Percentiles rank a stretch among this genome's conserved stretches.
Evolutionary conservation across 2,888 invertebrate species (phyloP).

Genomic region (Dimorphilus gyrociliatus): DNA sequence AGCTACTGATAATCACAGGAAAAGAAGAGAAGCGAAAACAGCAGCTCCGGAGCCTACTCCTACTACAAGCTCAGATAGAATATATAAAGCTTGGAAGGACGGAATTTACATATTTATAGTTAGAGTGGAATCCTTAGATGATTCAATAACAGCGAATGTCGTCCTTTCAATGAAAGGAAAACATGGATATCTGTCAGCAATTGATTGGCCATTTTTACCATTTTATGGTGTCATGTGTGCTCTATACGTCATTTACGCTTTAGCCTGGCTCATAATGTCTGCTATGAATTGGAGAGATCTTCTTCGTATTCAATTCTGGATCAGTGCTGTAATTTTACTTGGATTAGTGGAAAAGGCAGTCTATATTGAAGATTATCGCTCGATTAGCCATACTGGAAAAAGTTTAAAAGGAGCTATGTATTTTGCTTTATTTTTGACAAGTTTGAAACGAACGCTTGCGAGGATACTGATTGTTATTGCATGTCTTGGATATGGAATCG

Average conservation of each 20-base stretch:
- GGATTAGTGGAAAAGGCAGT: slow-evolving; percentile 58
- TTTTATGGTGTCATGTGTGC: slow-evolving; percentile 81
- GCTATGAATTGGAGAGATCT: slow-evolving; percentile 77
- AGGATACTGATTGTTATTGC: slow-evolving; percentile 85
- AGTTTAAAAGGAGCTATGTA: slow-evolving; percentile 54
- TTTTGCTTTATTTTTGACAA: slow-evolving; percentile 75
- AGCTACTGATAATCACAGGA: too few species aligned
- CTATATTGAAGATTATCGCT: slow-evolving; percentile 73
- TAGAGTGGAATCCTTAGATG: slow-evolving; percentile 26
- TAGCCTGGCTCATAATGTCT: slow-evolving; percentile 65
- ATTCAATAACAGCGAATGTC: slow-evolving; percentile 27
- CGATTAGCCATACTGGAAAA: slow-evolving; percentile 50
- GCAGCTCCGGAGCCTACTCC: too few species aligned
- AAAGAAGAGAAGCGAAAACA: too few species aligned
- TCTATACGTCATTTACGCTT: slow-evolving; percentile 63
- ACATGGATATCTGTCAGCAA: slow-evolving; percentile 68
- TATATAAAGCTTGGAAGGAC: slow-evolving; percentile 48
- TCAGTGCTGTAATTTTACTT: slow-evolving; percentile 71
- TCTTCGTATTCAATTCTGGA: slow-evolving; percentile 84
- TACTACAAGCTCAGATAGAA: too few species aligned
- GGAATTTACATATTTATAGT: slow-evolving; percentile 54
- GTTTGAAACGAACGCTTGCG: slow-evolving; percentile 72
- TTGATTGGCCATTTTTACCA: slow-evolving; percentile 69
- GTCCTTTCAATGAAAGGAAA: slow-evolving; percentile 56
- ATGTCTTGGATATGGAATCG: slow-evolving; percentile 83